Base-by-base conservation (phyloP, 2,888 invertebrate genomes). In the Melipona bicolor region DNA sequence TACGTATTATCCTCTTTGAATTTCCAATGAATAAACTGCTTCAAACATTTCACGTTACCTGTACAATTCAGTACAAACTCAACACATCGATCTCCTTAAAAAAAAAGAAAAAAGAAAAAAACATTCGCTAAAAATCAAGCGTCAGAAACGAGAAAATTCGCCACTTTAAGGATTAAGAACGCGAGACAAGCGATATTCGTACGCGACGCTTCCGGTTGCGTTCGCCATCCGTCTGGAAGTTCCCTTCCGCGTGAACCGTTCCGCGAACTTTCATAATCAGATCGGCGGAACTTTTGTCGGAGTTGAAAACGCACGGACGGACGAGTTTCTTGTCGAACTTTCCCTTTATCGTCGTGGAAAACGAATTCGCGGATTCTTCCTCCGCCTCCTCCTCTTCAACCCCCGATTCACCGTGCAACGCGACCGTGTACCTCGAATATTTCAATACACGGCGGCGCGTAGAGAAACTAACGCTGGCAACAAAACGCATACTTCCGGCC, bases 261-360 rank as follows among this genome's bases (percentile, higher is more conserved):
- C 61, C 81, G 27, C 61, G 69, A 84, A 84, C 73, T 84, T 86
- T 84, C 76, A 85, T 84, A 86, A 86, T 86, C 85, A 79, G 85
- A 84, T 79, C 21, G 21, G 65, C 64, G 62, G 64, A 85, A 85
- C 72, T 85, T 43, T 83, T 36, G 65, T n/a, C 50, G 27, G 27
- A 85, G 75, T 77, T 56, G 70, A 85, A 74, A 77, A 65, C 64
- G 49, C 43, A 49, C 21, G 56, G 65, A 69, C 72, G 71, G 59
- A 36, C 72, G 64, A 79, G 72, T 76, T 79, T 85, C 82, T 84
- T 77, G 81, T 74, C 81, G 59, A 77, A 82, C 77, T 85, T 75
- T 52, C 67, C 82, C 43, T 43, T 76, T 76, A 78, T 85, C 77
- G 77, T 77, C 59, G 56, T 56, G 62, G 77, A 71, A 83, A 77